A percentile compares a stretch with the other conserved stretches of the same genome.
These are phyloP conservation scores for Schizotus pectinicornis DNA, from an alignment of 2,888 invertebrate genomes.

Conservation along the genomic window DNA sequence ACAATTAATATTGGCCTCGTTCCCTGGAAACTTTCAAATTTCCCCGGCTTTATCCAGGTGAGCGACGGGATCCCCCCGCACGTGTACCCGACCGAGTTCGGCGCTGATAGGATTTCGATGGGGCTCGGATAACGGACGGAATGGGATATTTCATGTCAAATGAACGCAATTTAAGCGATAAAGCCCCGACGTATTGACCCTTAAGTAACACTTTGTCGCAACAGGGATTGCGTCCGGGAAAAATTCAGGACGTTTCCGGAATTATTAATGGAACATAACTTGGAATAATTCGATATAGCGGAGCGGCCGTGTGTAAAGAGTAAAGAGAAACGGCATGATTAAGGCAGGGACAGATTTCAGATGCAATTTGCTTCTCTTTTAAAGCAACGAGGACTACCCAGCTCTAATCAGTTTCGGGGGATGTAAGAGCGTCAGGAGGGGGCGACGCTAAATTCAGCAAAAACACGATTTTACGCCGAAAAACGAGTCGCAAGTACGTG, in stretches of 20 bases:
- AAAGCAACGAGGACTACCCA: not conserved
- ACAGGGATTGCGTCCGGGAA: not conserved
- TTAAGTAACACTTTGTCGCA: not conserved
- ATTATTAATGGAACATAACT: slow-evolving; percentile 5
- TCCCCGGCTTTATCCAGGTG: too few species aligned
- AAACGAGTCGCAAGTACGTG: not conserved
- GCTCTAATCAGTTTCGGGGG: slow-evolving; percentile 4
- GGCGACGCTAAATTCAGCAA: not conserved
- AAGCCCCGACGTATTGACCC: not conserved
- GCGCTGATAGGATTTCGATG: slow-evolving; percentile 24
- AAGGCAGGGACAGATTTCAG: slow-evolving; percentile 6
- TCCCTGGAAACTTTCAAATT: too few species aligned
- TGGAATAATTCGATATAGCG: slow-evolving; percentile 1
- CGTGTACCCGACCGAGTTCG: too few species aligned
- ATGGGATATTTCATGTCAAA: slow-evolving; percentile 27
- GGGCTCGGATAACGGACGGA: slow-evolving; percentile 23
- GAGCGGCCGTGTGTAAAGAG: not conserved
- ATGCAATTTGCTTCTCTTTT: slow-evolving; percentile 8
- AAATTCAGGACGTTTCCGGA: not conserved
- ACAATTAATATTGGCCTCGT: too few species aligned
- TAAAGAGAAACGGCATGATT: slow-evolving; percentile 9
- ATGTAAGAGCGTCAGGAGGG: not conserved
- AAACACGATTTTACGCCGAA: not conserved
- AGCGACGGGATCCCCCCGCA: too few species aligned
- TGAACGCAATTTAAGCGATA: not conserved